A percentile compares a stretch with the other conserved stretches of the same genome.
Conservation (phyloP, 2,888 invertebrate species). For the Tinea pellionella region DNA sequence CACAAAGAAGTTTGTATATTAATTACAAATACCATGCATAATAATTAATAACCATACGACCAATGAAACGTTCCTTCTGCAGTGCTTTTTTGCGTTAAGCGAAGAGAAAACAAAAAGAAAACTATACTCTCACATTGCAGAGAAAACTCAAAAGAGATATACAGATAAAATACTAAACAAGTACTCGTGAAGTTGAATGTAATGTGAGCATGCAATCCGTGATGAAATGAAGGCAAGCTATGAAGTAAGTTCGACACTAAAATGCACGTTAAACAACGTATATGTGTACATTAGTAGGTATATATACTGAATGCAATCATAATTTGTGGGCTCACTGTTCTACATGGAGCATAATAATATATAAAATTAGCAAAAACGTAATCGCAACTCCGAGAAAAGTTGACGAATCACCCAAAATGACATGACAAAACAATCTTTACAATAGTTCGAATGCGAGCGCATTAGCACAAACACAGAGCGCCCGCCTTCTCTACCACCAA, state of each 20-base stretch:
- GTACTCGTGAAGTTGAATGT: slow-evolving; percentile 2
- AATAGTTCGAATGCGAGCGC: slow-evolving; percentile 26
- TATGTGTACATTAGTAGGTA: slow-evolving; percentile 24
- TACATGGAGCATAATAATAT: slow-evolving; percentile 49
- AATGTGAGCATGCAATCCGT: slow-evolving; percentile 10
- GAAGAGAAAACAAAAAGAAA: neutral
- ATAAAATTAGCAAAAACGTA: slow-evolving; percentile 29
- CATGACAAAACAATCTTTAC: slow-evolving; percentile 34
- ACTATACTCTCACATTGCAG: slow-evolving; percentile 3
- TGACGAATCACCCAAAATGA: slow-evolving; percentile 45
- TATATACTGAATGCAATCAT: slow-evolving; percentile 42
- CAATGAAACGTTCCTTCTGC: slow-evolving; percentile 1
- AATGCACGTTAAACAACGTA: slow-evolving; percentile 3
- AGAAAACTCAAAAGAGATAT: neutral
- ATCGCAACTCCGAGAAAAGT: slow-evolving; percentile 33
- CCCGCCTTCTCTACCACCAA: slow-evolving; percentile 28
- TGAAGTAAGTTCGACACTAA: slow-evolving; percentile 8
- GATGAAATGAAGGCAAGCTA: slow-evolving; percentile 13
- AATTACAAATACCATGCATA: neutral
- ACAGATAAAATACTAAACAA: slow-evolving; percentile 4
- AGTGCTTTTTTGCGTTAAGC: slow-evolving; percentile 3
- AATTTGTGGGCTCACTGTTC: slow-evolving; percentile 63
- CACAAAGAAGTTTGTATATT: slow-evolving; percentile 4
- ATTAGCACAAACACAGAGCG: slow-evolving; percentile 62
- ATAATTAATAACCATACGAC: slow-evolving; percentile 4